Evolutionary conservation across 1,140 invertebrate species (phyloP).

Genomic region (Bombus soroeensis): DNA sequence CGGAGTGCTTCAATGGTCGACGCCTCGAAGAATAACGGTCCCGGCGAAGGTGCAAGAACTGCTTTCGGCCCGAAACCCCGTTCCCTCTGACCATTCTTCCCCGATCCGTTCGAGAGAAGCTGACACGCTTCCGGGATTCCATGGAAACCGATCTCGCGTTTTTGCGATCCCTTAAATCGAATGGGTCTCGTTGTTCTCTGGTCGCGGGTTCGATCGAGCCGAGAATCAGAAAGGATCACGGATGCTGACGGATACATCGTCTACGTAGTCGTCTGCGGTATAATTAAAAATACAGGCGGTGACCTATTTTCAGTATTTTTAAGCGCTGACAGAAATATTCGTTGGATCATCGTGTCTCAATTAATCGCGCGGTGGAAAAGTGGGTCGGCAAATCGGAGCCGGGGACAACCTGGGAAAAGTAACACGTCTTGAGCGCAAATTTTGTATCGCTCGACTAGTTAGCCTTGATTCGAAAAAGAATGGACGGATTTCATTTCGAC

Average conservation of each 20-base stretch:
- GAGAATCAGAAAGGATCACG: not conserved
- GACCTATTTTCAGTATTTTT: slow-evolving; percentile 75
- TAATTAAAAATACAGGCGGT: slow-evolving; percentile 73
- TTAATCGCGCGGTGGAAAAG: slow-evolving; percentile 66
- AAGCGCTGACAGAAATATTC: slow-evolving; percentile 70
- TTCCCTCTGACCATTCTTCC: not conserved
- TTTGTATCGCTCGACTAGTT: not conserved
- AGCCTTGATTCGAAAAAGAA: not conserved
- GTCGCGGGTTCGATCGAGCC: not conserved
- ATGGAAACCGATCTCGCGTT: slow-evolving; percentile 24
- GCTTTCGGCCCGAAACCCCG: slow-evolving; percentile 2
- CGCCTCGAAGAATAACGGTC: slow-evolving; percentile 26
- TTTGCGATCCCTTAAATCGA: slow-evolving; percentile 4
- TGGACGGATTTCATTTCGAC: not conserved
- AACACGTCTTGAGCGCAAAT: not conserved
- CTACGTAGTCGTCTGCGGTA: slow-evolving; percentile 63
- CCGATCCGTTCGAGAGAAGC: too few species aligned
- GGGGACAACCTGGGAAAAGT: not conserved
- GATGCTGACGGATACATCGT: slow-evolving; percentile 31
- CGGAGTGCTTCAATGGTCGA: not conserved
- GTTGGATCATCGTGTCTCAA: slow-evolving; percentile 68
- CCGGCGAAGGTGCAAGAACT: slow-evolving; percentile 37
- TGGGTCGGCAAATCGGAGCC: slow-evolving; percentile 58
- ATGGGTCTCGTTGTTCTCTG: not conserved
- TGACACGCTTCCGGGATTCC: slow-evolving; percentile 19